Conservation (phyloP, 2,113 vertebrate genomes). For the Cephalopterus ornatus region DNA sequence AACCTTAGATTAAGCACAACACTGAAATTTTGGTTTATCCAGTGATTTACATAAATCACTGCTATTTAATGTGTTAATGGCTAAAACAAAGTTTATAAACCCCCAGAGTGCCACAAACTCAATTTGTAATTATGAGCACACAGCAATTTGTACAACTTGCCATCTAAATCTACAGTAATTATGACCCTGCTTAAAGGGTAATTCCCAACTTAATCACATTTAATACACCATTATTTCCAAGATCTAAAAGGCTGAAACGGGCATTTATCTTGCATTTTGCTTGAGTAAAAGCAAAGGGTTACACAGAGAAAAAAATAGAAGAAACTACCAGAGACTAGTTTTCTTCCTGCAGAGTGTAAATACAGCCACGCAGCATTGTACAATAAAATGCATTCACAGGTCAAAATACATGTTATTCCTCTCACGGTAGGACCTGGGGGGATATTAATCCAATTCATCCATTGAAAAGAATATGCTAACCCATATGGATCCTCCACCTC, state of each 20-base stretch:
- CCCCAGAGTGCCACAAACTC: slow-evolving; percentile 50
- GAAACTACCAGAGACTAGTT: not conserved
- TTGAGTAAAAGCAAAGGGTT: not conserved
- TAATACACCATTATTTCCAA: not conserved
- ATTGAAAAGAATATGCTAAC: not conserved
- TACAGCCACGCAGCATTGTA: not conserved
- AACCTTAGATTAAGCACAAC: not conserved
- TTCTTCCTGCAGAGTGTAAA: not conserved
- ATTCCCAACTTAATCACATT: slow-evolving; percentile 59
- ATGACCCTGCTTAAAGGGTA: slow-evolving; percentile 47
- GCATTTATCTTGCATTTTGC: slow-evolving; percentile 18
- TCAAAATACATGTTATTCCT: not conserved
- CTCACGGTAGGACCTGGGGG: not conserved
- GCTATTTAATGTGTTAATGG: slow-evolving; percentile 51
- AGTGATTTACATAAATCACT: slow-evolving; percentile 35
- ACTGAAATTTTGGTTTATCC: slow-evolving; percentile 16
- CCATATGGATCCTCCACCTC: not conserved
- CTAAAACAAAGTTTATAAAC: slow-evolving; percentile 56
- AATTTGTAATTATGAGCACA: slow-evolving; percentile 56
- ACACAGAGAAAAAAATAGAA: not conserved
- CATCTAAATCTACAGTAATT: slow-evolving; percentile 56
- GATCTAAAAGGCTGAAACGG: not conserved
- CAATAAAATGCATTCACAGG: not conserved
- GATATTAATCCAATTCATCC: not conserved
- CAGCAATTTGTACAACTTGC: slow-evolving; percentile 37